Percentiles rank a stretch among this genome's conserved stretches.
These are phyloP conservation scores for Bicyclus anynana DNA, from an alignment of 1,140 invertebrate genomes.

Conservation along the genomic window DNA sequence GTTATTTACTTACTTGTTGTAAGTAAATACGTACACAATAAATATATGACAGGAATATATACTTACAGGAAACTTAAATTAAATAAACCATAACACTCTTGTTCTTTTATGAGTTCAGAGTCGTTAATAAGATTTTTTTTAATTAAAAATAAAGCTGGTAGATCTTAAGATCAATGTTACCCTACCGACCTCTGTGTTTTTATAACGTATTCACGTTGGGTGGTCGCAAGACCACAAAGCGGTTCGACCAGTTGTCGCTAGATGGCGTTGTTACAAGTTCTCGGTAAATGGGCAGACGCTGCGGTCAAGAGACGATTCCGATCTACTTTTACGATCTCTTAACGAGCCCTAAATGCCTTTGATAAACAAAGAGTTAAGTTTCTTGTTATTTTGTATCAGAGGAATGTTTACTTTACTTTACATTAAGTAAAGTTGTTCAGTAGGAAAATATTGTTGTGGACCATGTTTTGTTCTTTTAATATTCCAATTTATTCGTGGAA, in stretches of 20 bases:
- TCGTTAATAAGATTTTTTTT: too few relatives aligned
- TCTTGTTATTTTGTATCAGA: slow-evolving; percentile 13
- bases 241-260: slow-evolving; percentile 38
- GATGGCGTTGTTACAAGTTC: slow-evolving; percentile 46
- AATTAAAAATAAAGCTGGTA: neutral
- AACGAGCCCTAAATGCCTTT: slow-evolving; percentile 27
- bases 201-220: slow-evolving; percentile 14
- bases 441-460: too few relatives aligned
- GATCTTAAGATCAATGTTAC: neutral
- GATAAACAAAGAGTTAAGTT: slow-evolving; percentile 21
- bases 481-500: too few relatives aligned
- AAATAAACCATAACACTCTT: too few relatives aligned
- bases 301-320: slow-evolving; percentile 4
- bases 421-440: neutral
- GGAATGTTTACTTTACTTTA: slow-evolving; percentile 15
- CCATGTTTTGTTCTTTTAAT: too few relatives aligned
- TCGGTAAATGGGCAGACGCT: neutral
- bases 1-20: neutral
- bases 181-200: slow-evolving; percentile 19
- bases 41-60: neutral
- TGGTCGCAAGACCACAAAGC: slow-evolving; percentile 32
- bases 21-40: too few relatives aligned
- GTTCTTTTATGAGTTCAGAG: too few relatives aligned
- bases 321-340: slow-evolving; percentile 34
- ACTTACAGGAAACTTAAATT: too few relatives aligned